Evolutionary conservation across 2,888 invertebrate species (phyloP), one percentile per base, ranked within the genome.

Genomic region (Sphaerophoria taeniata): DNA sequence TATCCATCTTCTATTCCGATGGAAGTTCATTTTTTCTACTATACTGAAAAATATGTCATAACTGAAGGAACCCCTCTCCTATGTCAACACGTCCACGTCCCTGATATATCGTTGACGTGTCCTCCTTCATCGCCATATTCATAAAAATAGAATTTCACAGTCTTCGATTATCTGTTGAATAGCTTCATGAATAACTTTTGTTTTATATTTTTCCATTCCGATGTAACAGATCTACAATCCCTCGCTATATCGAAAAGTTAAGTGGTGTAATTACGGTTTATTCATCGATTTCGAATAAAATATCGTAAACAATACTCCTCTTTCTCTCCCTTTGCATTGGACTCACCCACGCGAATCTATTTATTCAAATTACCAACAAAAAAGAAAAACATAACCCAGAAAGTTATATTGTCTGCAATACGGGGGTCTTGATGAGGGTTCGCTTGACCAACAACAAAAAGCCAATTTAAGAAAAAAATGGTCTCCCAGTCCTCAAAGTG

Each of bases 211-310:
- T 16, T 56, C 49, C 49, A 39, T 67, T 67, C 53, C n/a, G 39
- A 5, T 49, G 11, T 43, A 9, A 24, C 75, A 63, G 16, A 82
- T 49, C 43, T 16, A n/a, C 61, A 58, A 84, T 79, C 70, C 56
- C 75, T 76, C 1, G 24, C 24, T 24, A 24, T 84, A 84, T 84
- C 80, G 80, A 24, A 47, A 53, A 61, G 67, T 72, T 83, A 83
- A 83, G 79, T 83, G 70, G 34, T 69, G 80, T 76, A 84, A 80
- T 84, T 84, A 84, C 60, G 84, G 67, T 55, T 75, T 76, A 80
- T 84, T 80, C 84, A 84, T 80, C 75, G 80, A 84, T 84, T 84
- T 75, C 71, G 56, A 80, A 80, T 61, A 71, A 65, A 84, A 74
- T 71, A 51, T 79, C 33, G 34, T 53, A 76, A 61, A 71, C 61